Percentiles rank a stretch among this genome's conserved stretches.
These are phyloP conservation scores for Megaceryle maxima DNA, from an alignment of 2,113 vertebrate genomes.

Conservation along the genomic window DNA sequence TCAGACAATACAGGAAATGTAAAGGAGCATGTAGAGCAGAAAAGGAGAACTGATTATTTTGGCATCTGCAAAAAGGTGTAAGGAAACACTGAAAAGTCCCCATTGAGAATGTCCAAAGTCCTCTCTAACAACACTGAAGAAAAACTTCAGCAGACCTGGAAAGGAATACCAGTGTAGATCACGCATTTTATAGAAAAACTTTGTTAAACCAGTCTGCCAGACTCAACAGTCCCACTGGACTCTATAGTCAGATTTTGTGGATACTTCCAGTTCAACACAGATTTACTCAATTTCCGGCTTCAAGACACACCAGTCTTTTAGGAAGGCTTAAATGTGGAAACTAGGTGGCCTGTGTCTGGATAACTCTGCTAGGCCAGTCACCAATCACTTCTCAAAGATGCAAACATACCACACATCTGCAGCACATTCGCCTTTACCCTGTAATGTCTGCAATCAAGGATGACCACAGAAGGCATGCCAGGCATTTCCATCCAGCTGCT, in stretches of 20 bases:
- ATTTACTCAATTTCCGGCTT: background rate
- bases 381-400: background rate
- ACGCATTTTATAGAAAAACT: background rate
- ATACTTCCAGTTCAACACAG: background rate
- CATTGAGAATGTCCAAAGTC: background rate
- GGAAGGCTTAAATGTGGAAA: background rate
- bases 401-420: background rate
- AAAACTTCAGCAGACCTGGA: background rate
- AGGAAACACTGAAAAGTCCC: background rate
- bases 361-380: background rate
- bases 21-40: background rate
- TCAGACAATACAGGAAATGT: background rate
- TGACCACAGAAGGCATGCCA: conserved; percentile 1
- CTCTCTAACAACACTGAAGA: background rate
- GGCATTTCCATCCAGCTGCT: conserved; percentile 15
- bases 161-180: background rate
- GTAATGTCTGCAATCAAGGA: background rate
- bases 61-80: background rate
- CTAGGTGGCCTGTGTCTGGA: background rate
- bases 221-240: background rate
- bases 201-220: background rate
- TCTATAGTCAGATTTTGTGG: background rate
- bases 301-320: background rate
- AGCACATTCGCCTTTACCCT: background rate
- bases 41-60: background rate